These are phyloP conservation scores for Lasiommata megera DNA, from an alignment of 2,888 invertebrate species.

Conservation along the genomic window DNA sequence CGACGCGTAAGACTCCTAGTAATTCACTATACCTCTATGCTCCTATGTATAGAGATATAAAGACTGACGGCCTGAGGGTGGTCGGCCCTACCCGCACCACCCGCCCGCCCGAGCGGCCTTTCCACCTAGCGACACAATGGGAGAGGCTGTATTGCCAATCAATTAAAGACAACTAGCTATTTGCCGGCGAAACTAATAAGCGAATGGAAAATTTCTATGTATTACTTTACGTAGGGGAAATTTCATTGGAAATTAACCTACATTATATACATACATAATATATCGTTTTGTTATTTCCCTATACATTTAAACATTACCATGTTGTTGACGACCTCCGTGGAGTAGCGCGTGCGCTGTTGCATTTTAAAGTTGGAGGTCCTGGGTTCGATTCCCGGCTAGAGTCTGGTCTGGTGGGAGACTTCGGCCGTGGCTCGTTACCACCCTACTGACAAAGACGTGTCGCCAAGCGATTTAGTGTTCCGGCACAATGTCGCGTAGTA, in stretches of 20 bases:
- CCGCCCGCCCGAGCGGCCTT: background rate
- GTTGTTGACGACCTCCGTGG: no score
- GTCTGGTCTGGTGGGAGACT: no score
- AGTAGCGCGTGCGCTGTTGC: no score
- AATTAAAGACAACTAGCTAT: constrained; percentile 12
- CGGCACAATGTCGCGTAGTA: no score
- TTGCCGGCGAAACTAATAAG: background rate
- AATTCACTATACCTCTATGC: background rate
- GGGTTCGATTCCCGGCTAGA: no score
- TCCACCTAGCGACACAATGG: constrained; percentile 7
- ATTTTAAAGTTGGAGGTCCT: no score
- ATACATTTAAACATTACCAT: no score
- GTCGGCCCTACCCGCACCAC: background rate
- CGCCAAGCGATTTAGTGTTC: no score
- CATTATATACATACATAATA: no score
- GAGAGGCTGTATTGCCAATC: constrained; percentile 24
- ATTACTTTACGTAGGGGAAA: background rate
- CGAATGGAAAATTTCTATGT: background rate
- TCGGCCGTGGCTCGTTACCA: no score
- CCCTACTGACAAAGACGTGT: no score
- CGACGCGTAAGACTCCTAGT: background rate
- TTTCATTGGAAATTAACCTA: no score
- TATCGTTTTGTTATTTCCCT: background rate
- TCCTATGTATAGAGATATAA: background rate
- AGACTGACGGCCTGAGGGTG: background rate